Conservation (phyloP, 2,888 invertebrate species). For the Anthophora plumipes region DNA sequence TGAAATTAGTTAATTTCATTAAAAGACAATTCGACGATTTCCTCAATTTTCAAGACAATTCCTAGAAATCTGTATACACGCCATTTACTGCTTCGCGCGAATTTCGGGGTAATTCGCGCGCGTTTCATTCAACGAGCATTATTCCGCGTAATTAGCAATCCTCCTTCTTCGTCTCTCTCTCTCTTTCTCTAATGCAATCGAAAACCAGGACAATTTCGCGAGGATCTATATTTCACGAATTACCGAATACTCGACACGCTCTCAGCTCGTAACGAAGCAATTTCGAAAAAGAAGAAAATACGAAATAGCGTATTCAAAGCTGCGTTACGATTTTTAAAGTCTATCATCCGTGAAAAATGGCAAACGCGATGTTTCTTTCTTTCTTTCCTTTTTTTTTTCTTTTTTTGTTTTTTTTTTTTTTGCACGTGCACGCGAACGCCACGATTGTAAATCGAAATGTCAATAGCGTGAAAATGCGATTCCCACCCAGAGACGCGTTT, state of each 20-base stretch:
- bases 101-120: too few species aligned
- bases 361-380: not conserved
- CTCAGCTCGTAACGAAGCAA: not conserved
- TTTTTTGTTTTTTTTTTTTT: not conserved
- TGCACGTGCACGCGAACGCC: not conserved
- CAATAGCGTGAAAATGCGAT: slow-evolving; percentile 19
- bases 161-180: not conserved
- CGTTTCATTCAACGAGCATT: not conserved
- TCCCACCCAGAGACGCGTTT: not conserved
- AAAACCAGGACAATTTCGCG: not conserved
- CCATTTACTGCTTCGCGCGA: too few species aligned
- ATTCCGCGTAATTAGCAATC: not conserved
- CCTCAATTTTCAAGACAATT: not conserved
- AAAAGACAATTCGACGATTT: not conserved
- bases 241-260: not conserved
- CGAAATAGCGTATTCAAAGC: not conserved
- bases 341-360: not conserved
- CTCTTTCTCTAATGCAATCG: not conserved
- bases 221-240: not conserved
- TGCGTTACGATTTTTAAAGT: not conserved
- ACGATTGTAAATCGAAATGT: slow-evolving; percentile 38
- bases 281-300: not conserved
- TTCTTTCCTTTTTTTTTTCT: not conserved
- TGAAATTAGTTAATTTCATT: too few species aligned
- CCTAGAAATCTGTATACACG: too few species aligned